Percentiles rank a stretch among this genome's conserved stretches.
Evolutionary conservation across 2,888 invertebrate genomes (phyloP).

Genomic region (Tetrapedia diversipes): DNA sequence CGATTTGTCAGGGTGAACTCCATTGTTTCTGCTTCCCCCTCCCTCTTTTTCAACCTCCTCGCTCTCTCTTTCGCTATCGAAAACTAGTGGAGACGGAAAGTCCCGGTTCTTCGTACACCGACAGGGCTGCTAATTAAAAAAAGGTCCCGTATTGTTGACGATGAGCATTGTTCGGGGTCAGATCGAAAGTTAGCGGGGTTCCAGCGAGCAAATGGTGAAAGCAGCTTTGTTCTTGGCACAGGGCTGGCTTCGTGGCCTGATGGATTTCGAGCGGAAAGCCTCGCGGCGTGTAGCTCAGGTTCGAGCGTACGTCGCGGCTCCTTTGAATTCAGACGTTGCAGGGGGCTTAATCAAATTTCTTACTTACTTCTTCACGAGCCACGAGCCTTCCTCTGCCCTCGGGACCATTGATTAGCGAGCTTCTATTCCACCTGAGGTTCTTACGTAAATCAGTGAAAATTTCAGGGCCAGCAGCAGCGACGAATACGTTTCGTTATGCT

Average conservation of each 20-base stretch:
- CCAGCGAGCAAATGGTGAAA: constrained; percentile 45
- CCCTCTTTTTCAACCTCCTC: neutral
- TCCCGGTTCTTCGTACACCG: constrained; percentile 5
- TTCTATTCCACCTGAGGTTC: no score
- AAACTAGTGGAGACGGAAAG: constrained; percentile 28
- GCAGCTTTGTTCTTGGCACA: constrained; percentile 62
- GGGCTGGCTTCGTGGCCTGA: constrained; percentile 28
- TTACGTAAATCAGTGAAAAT: neutral
- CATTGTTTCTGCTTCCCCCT: constrained; percentile 37
- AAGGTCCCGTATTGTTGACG: constrained; percentile 61
- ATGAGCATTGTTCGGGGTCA: constrained; percentile 57
- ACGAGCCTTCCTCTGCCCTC: neutral
- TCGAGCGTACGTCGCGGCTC: constrained; percentile 14
- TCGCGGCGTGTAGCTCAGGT: constrained; percentile 1
- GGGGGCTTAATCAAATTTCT: constrained; percentile 40
- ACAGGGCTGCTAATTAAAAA: constrained; percentile 63
- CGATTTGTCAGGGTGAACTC: constrained; percentile 63
- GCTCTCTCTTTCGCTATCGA: constrained; percentile 44
- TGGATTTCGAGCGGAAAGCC: constrained; percentile 49
- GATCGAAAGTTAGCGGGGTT: constrained; percentile 60
- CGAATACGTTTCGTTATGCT: no score
- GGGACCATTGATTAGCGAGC: neutral
- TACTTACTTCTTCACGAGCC: neutral
- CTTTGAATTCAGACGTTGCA: constrained; percentile 16
- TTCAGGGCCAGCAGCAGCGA: no score